Evolutionary conservation across 2,888 invertebrate genomes (phyloP).

Genomic region (Theristus sp.): DNA sequence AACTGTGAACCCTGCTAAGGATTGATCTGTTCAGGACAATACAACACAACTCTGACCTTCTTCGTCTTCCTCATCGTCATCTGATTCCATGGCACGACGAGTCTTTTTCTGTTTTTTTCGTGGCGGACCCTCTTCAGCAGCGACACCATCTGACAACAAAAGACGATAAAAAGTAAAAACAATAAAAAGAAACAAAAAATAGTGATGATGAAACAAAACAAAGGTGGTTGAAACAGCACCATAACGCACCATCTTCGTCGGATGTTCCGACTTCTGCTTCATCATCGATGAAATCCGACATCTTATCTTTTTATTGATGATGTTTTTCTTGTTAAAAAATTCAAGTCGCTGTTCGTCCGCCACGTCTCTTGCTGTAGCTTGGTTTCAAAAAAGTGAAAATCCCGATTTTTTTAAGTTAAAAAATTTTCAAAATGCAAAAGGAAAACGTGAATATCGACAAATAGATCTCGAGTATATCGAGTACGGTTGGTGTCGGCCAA

Average conservation of each 20-base stretch:
- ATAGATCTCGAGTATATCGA: too few relatives aligned
- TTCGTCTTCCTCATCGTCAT: conserved; percentile 45
- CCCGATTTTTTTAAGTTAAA: too few relatives aligned
- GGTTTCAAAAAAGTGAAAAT: too few relatives aligned
- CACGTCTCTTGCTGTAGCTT: too few relatives aligned
- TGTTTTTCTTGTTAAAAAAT: too few relatives aligned
- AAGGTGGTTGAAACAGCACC: too few relatives aligned
- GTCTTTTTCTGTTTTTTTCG: conserved; percentile 49
- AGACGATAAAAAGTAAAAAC: not conserved
- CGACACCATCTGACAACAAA: conserved; percentile 36
- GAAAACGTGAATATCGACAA: too few relatives aligned
- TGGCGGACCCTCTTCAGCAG: conserved; percentile 37
- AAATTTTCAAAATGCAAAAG: too few relatives aligned
- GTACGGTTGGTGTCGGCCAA: too few relatives aligned
- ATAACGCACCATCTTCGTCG: conserved; percentile 41
- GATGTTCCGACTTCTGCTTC: conserved; percentile 58
- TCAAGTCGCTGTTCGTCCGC: too few relatives aligned
- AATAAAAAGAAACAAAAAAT: not conserved
- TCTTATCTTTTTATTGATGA: too few relatives aligned
- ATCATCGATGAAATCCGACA: conserved; percentile 72
- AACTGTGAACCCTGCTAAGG: not conserved
- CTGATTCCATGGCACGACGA: conserved; percentile 53
- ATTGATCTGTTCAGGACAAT: not conserved
- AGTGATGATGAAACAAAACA: not conserved
- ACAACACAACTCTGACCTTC: conserved; percentile 8